Base-by-base conservation (phyloP, 2,797 vertebrate species). In the Tamandua tetradactyla region DNA sequence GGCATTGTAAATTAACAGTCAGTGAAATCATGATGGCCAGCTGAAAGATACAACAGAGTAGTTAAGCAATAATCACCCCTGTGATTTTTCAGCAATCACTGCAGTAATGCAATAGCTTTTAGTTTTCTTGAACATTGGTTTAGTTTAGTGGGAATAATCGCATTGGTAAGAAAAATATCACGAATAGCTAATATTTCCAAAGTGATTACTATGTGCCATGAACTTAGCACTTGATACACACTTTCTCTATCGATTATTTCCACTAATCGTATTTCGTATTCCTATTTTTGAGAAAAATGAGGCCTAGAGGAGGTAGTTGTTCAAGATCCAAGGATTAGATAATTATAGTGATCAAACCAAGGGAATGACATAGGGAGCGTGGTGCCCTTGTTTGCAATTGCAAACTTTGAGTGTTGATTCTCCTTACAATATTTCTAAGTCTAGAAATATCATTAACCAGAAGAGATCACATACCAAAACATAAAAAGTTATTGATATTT, bases 1-100 rank as follows among this genome's bases (percentile, higher is more conserved):
- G 17, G 17, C 2, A 30, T 27, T 35, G 1, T 37, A 13, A 80
- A 17, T 49, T 25, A 3, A 7, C 7, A 1, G 4, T 13, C n/a
- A 13, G 23, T 35, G 40, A 83, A 76, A 35, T 35, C 12, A 37
- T 5, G 37, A 30, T 6, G 0, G 8, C 23, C 30, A 4, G 47
- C 14, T 5, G 3, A 27, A n/a, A 64, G 20, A n/a, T 15, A 32
- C 4, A 80, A 64, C 2, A 37, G 2, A 23, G 1, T 32, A 9
- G 47, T 23, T 49, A 47, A 2, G 23, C 35, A 20, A 0, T 25
- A 42, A 35, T 12, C 4, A 12, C 23, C 35, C 75, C 3, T n/a
- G 13, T 0, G 32, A 2, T 82, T 17, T 78, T 57, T 52, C 14
- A 17, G 4, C 23, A 5, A 59, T 69, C 4, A 0, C 27, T 52